A percentile compares a stretch with the other conserved stretches of the same genome.
Conservation (phyloP, 2,113 vertebrate genomes). For the Neolamprologus variostigma region DNA sequence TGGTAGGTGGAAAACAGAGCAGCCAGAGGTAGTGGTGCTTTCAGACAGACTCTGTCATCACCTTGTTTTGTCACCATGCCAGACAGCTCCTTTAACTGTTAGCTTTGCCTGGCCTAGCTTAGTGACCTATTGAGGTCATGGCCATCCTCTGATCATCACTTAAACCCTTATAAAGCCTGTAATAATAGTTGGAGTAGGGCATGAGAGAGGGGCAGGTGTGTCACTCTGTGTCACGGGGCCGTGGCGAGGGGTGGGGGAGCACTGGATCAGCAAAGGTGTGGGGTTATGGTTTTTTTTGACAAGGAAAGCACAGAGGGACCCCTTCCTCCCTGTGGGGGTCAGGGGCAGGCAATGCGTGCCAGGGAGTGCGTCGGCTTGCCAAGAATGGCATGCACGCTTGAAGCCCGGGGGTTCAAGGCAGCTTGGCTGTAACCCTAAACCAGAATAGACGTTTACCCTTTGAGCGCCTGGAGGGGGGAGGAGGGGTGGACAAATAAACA, state of each 20-base stretch:
- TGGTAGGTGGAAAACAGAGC: conserved; percentile 30
- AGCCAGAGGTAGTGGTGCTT: conserved; percentile 21
- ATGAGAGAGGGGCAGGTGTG: conserved; percentile 42
- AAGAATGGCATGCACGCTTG: conserved; percentile 70
- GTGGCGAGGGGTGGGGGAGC: not conserved
- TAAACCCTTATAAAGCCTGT: conserved; percentile 65
- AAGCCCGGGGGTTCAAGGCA: conserved; percentile 74
- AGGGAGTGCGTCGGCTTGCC: conserved; percentile 55
- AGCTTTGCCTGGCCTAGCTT: conserved; percentile 44
- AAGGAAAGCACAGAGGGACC: conserved; percentile 37
- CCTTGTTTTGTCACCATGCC: conserved; percentile 44
- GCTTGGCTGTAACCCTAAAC: conserved; percentile 69
- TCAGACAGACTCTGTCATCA: conserved; percentile 64
- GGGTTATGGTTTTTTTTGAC: conserved; percentile 8
- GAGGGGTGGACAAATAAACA: conserved; percentile 71
- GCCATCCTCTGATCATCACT: conserved; percentile 44
- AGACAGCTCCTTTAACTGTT: conserved; percentile 55
- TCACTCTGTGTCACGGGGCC: conserved; percentile 17
- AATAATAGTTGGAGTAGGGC: conserved; percentile 41
- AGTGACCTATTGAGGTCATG: conserved; percentile 46
- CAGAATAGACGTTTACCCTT: conserved; percentile 81
- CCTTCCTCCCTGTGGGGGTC: conserved; percentile 43
- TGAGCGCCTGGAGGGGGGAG: conserved; percentile 57
- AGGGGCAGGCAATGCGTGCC: conserved; percentile 57
- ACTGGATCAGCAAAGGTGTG: not conserved